A percentile compares a stretch with the other conserved stretches of the same genome.
Evolutionary conservation across 2,113 vertebrate species (phyloP).

Genomic region (Chionodraco myersi): DNA sequence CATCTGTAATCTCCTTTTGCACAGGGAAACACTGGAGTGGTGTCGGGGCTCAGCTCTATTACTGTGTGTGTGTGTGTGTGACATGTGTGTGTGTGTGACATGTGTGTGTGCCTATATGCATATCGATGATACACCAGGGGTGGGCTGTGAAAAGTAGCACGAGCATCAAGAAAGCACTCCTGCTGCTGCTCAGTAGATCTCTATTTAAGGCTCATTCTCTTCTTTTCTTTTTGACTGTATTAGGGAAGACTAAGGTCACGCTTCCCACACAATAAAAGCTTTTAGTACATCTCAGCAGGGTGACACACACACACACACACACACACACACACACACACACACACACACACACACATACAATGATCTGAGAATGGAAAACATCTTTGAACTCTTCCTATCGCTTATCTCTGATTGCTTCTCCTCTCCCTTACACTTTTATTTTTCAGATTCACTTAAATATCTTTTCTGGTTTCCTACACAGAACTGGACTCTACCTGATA

Average conservation of each 20-base stretch:
- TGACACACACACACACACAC: background rate
- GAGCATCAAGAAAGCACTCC: slow-evolving; percentile 47
- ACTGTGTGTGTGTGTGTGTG: slow-evolving; percentile 30
- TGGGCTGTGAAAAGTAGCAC: slow-evolving; percentile 43
- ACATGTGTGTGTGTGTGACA: slow-evolving; percentile 21
- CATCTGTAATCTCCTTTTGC: slow-evolving; percentile 88
- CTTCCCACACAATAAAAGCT: slow-evolving; percentile 59
- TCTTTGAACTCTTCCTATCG: slow-evolving; percentile 33
- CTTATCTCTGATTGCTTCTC: slow-evolving; percentile 25
- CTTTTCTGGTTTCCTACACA: background rate
- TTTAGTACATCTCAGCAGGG: slow-evolving; percentile 57
- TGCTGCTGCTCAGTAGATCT: slow-evolving; percentile 48
- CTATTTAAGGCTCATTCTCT: slow-evolving; percentile 43
- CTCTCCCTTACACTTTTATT: background rate
- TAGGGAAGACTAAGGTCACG: slow-evolving; percentile 42
- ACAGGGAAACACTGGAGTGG: slow-evolving; percentile 90
- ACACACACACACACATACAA: background rate
- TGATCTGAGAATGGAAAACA: slow-evolving; percentile 33
- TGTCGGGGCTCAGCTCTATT: slow-evolving; percentile 72
- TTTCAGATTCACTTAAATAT: background rate
- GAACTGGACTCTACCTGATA: background rate
- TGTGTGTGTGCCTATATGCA: slow-evolving; percentile 26
- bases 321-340: slow-evolving; percentile 15
- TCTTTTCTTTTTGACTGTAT: slow-evolving; percentile 44
- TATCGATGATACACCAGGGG: slow-evolving; percentile 44